Conservation (phyloP, 2,113 vertebrate genomes). For the Scolopax mira region DNA sequence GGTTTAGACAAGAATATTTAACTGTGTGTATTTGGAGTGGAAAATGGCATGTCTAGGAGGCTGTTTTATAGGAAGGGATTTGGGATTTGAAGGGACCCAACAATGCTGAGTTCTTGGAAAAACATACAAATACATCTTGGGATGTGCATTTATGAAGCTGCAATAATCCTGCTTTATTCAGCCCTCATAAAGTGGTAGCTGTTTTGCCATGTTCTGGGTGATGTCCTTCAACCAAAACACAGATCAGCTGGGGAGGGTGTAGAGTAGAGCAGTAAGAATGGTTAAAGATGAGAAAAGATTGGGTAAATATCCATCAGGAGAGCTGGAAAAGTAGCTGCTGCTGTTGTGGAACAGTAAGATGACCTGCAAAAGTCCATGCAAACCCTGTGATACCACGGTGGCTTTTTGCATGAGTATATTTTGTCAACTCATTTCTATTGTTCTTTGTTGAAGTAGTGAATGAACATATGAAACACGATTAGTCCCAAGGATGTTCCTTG, state of each 20-base stretch:
- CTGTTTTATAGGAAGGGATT: background rate
- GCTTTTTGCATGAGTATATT: background rate
- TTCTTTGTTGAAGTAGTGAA: background rate
- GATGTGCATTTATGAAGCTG: background rate
- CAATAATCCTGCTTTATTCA: background rate
- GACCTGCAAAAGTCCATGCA: background rate
- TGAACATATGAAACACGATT: background rate
- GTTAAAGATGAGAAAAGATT: background rate
- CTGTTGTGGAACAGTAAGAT: background rate
- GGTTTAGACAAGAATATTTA: background rate
- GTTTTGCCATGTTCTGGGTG: background rate
- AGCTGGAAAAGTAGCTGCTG: background rate
- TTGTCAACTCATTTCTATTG: background rate
- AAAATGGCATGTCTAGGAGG: background rate
- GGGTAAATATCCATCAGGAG: background rate
- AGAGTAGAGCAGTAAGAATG: background rate
- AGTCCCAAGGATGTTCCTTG: background rate
- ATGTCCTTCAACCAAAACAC: background rate
- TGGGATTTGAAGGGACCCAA: background rate
- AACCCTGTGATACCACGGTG: background rate
- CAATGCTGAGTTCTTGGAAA: background rate
- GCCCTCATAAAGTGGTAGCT: background rate
- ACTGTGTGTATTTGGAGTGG: background rate
- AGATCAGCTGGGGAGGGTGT: background rate
- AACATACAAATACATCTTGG: background rate